Conservation (phyloP, 2,888 invertebrate genomes). For the Operophtera brumata region DNA sequence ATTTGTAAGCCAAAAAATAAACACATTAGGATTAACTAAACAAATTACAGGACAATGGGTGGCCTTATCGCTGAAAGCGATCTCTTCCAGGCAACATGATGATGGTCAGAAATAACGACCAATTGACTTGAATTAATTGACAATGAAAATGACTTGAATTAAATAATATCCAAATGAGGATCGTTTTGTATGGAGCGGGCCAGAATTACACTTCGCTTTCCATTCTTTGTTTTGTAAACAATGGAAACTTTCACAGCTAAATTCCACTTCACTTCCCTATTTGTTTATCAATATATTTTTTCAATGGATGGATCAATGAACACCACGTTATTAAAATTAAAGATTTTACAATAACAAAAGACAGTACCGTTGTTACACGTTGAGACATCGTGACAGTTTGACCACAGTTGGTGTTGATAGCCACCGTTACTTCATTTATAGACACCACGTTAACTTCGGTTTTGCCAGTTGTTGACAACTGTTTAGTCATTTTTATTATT, state of each 20-base stretch:
- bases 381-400: conserved; percentile 67
- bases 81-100: too few relatives aligned
- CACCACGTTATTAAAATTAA: background rate
- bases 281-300: background rate
- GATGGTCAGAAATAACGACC: too few relatives aligned
- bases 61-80: too few relatives aligned
- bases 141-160: too few relatives aligned
- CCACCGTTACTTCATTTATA: conserved; percentile 67
- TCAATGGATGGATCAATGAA: background rate
- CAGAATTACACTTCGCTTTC: too few relatives aligned
- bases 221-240: too few relatives aligned
- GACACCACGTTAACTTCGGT: conserved; percentile 51
- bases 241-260: background rate
- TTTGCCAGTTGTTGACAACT: conserved; percentile 49
- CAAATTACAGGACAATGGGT: too few relatives aligned
- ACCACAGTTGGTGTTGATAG: conserved; percentile 52
- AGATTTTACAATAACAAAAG: conserved; percentile 15
- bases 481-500: conserved; percentile 26
- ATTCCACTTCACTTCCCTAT: background rate
- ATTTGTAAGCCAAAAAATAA: too few relatives aligned
- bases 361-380: conserved; percentile 65
- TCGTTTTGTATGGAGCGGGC: too few relatives aligned
- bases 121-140: too few relatives aligned
- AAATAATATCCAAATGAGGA: too few relatives aligned
- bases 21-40: too few relatives aligned